Base-by-base conservation (phyloP, 1,140 invertebrate genomes). In the Lamellibrachia luymesi region DNA sequence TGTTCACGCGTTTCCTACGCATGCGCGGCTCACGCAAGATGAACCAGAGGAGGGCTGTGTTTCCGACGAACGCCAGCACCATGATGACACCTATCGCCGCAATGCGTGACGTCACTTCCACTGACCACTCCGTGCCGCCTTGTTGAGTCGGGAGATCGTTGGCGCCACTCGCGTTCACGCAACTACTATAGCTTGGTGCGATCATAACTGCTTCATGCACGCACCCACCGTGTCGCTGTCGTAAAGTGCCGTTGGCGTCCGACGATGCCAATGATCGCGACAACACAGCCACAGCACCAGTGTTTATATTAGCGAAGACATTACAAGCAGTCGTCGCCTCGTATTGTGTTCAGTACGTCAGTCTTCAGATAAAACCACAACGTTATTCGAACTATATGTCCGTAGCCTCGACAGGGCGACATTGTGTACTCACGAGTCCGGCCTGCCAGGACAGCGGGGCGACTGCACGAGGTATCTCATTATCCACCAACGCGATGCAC, bases 1-100 rank as follows among this genome's bases (percentile, higher is more conserved):
- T 92, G 92, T 92, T 94, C 2, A 96, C 95, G 22, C 96, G 93
- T 93, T 95, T 95, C 6, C 94, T 94, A 6, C 95, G 94, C 51
- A 95, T 92, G 51, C 94, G 94, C 64, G 93, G 92, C 93, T 95
- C 95, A 80, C 90, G 93, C 50, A 91, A 51, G 0, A 96, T 93
- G 92, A 94, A 90, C 51, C 94, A 91, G 22, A 96, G 95, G 25
- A 96, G 93, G 49, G 95, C 93, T 22, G 95, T 92, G 93, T 96
- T 96, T 51, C 96, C 96, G 49, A 96, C 90, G 17, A 94, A 50
- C 50, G 94, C 92, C 51, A 94, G 27, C 38, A 92, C 52, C 93
- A 94, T 94, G 13, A 93, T 51, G 13, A 94, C n/a, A 6, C 10
- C 90, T 5, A 93, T 64, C n/a, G 91, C 92, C 22, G 93, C 50